Conservation (phyloP, 2,113 vertebrate species). For the Xiphias gladius region DNA sequence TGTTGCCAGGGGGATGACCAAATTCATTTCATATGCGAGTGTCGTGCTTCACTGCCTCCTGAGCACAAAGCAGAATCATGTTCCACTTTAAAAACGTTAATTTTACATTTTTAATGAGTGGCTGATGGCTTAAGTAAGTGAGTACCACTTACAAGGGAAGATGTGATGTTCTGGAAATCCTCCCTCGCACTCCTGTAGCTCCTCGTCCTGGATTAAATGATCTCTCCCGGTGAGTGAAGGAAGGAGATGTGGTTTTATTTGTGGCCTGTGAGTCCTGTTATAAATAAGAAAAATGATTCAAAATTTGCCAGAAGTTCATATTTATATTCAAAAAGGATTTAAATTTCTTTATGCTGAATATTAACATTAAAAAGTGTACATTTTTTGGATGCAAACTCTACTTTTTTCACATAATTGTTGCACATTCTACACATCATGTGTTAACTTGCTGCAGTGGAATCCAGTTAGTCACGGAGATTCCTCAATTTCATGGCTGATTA, state of each 20-base stretch:
- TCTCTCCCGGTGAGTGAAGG: slow-evolving; percentile 16
- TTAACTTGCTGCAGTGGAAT: slow-evolving; percentile 40
- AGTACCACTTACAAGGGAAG: slow-evolving; percentile 65
- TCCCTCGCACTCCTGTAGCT: slow-evolving; percentile 29
- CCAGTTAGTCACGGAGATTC: slow-evolving; percentile 57
- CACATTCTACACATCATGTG: slow-evolving; percentile 10
- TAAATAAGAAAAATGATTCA: slow-evolving; percentile 16
- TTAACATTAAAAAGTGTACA: background rate
- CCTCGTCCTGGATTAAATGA: slow-evolving; percentile 29
- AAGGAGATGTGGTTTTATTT: background rate
- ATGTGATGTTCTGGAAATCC: slow-evolving; percentile 61
- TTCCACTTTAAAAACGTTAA: slow-evolving; percentile 84
- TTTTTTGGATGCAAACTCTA: background rate
- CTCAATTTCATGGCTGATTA: slow-evolving; percentile 73
- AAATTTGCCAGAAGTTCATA: background rate
- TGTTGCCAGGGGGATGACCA: slow-evolving; percentile 87
- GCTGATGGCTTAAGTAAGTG: slow-evolving; percentile 74
- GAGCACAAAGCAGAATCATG: slow-evolving; percentile 76
- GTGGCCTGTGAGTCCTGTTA: background rate
- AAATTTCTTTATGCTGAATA: background rate
- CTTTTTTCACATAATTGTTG: background rate
- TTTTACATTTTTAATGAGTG: slow-evolving; percentile 84
- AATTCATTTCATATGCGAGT: slow-evolving; percentile 87
- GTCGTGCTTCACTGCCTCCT: slow-evolving; percentile 81
- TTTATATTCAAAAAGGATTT: background rate